These are phyloP conservation scores for Pterostichus niger DNA, from an alignment of 2,888 invertebrate species.

Conservation along the genomic window DNA sequence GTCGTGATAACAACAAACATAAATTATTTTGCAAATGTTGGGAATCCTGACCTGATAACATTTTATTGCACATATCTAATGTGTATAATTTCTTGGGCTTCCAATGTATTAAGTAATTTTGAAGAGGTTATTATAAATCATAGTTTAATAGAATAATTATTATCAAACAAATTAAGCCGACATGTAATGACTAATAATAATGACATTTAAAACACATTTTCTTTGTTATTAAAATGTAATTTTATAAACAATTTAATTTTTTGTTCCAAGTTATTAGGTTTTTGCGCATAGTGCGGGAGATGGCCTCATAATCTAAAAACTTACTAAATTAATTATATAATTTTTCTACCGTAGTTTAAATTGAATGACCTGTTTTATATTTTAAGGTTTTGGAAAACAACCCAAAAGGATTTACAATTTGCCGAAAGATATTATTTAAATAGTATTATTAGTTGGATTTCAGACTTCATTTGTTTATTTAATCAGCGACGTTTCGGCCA, in stretches of 20 bases:
- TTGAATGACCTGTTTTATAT: not conserved
- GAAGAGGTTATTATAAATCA: too few relatives aligned
- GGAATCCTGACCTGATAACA: too few relatives aligned
- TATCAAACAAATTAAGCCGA: conserved; percentile 45
- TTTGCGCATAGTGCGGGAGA: not conserved
- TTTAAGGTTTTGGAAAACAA: too few relatives aligned
- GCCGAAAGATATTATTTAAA: too few relatives aligned
- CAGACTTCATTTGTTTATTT: too few relatives aligned
- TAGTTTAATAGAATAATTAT: conserved; percentile 35
- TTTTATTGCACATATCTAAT: not conserved
- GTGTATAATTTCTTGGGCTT: not conserved
- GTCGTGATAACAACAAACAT: not conserved
- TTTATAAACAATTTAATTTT: conserved; percentile 58
- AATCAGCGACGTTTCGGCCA: too few relatives aligned
- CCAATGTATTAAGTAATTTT: too few relatives aligned
- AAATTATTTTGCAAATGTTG: not conserved
- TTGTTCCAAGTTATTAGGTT: conserved; percentile 11
- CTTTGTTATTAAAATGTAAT: conserved; percentile 60
- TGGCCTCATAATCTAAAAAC: conserved; percentile 6
- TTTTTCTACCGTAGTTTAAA: not conserved
- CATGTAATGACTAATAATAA: conserved; percentile 24
- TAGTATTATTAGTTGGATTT: too few relatives aligned
- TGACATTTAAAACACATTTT: conserved; percentile 32
- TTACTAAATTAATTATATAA: not conserved
- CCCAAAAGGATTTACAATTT: too few relatives aligned